Evolutionary conservation across 2,113 vertebrate genomes (phyloP).

Genomic region (Labeo catla): DNA sequence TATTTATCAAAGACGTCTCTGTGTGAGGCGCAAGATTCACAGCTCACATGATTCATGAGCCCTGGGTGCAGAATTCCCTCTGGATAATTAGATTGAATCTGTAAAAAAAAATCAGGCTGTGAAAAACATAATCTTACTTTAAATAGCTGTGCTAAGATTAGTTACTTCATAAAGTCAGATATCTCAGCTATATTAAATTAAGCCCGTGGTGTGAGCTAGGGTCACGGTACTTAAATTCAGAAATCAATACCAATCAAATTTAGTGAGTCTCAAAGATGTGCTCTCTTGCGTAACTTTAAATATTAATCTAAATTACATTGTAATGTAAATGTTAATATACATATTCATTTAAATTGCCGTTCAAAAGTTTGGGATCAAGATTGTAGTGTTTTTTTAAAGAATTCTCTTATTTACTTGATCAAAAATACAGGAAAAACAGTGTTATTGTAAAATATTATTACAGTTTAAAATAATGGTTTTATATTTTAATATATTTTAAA

Average conservation of each 20-base stretch:
- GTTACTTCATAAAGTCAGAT: neutral
- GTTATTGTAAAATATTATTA: too few species aligned
- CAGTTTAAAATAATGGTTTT: too few species aligned
- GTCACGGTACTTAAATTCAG: neutral
- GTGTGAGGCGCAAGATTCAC: constrained; percentile 21
- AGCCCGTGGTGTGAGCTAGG: neutral
- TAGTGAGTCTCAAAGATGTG: neutral
- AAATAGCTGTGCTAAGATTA: constrained; percentile 14
- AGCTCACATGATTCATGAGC: constrained; percentile 32
- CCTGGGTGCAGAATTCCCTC: neutral
- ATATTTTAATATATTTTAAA: too few species aligned
- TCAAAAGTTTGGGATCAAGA: too few species aligned
- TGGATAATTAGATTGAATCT: constrained; percentile 8
- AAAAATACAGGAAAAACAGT: too few species aligned
- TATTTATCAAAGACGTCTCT: constrained; percentile 26
- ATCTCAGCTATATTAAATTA: neutral
- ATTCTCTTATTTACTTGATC: too few species aligned
- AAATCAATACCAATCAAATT: neutral
- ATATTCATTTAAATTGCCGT: neutral
- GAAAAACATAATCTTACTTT: neutral
- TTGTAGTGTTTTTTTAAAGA: too few species aligned
- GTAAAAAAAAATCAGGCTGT: neutral
- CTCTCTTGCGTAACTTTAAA: neutral
- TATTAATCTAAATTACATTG: neutral
- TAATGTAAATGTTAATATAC: neutral